Conservation (phyloP, 2,113 vertebrate genomes). For the Alaudala cheleensis region DNA sequence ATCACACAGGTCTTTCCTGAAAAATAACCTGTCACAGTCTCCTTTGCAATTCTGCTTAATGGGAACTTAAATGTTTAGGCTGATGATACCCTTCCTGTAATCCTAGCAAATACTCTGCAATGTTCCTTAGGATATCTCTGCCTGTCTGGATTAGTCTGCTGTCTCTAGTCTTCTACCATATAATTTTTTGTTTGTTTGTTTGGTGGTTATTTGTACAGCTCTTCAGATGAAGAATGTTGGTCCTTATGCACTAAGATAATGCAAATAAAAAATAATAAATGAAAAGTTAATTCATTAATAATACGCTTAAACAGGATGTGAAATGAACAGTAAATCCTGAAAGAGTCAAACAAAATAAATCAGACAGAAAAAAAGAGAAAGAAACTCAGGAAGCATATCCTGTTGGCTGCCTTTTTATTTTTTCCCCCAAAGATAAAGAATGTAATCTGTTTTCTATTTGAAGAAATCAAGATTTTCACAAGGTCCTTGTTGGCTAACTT, state of each 20-base stretch:
- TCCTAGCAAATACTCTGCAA: neutral
- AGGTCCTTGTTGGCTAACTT: neutral
- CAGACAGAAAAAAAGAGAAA: neutral
- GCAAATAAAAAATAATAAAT: neutral
- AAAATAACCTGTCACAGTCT: neutral
- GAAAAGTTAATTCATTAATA: neutral
- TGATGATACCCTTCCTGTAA: neutral
- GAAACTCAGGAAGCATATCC: neutral
- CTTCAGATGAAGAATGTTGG: neutral
- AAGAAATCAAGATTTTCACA: neutral
- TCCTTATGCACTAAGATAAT: neutral
- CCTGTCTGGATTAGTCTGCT: neutral
- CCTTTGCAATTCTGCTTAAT: neutral
- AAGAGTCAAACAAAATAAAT: constrained; percentile 6
- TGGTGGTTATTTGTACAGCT: neutral
- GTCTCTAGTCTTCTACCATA: neutral
- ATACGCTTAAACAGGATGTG: neutral
- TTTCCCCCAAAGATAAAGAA: neutral
- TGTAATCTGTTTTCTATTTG: neutral
- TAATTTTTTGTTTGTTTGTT: neutral
- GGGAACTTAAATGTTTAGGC: neutral
- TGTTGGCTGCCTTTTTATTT: neutral
- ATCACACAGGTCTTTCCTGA: neutral
- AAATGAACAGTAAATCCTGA: neutral
- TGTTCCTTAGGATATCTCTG: neutral